Evolutionary conservation across 30 jellyfish, hydroid and myxozoan genomes (phyloP).

Genomic region (Aurelia coerulea): DNA sequence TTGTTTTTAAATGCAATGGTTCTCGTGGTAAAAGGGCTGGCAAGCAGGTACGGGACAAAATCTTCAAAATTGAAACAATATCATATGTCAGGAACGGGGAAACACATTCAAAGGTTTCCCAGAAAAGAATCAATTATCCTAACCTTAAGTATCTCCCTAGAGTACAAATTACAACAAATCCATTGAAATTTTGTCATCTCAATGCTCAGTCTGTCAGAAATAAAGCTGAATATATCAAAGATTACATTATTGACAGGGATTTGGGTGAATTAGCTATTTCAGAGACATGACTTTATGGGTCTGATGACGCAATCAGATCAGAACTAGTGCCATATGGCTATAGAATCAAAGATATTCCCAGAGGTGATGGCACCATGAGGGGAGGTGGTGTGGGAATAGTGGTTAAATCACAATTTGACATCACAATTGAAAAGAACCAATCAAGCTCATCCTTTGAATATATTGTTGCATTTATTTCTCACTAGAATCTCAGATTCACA

Average conservation of each 20-base stretch:
- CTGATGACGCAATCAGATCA: constrained; percentile 1
- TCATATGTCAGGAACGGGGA: too few relatives aligned
- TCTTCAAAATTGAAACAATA: too few relatives aligned
- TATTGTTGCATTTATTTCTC: not conserved
- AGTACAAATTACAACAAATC: too few relatives aligned
- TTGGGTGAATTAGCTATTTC: not conserved
- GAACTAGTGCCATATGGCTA: not conserved
- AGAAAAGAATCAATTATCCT: too few relatives aligned
- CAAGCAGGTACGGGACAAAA: too few relatives aligned
- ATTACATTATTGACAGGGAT: not conserved
- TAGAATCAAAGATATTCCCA: not conserved
- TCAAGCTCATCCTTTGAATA: not conserved
- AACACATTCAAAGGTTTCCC: too few relatives aligned
- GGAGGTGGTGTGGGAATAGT: not conserved
- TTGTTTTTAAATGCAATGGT: too few relatives aligned
- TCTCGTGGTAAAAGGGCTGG: too few relatives aligned
- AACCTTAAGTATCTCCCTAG: too few relatives aligned
- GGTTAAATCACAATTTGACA: not conserved
- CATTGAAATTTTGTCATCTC: not conserved
- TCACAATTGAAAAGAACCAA: not conserved
- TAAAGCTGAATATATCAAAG: constrained; percentile 1
- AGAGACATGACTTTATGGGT: not conserved
- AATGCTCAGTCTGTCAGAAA: constrained; percentile 4
- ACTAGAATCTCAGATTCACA: not conserved
- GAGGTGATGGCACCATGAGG: not conserved